A percentile compares a stretch with the other conserved stretches of the same genome.
Conservation (phyloP, 2,113 vertebrate genomes). For the Struthio camelus region DNA sequence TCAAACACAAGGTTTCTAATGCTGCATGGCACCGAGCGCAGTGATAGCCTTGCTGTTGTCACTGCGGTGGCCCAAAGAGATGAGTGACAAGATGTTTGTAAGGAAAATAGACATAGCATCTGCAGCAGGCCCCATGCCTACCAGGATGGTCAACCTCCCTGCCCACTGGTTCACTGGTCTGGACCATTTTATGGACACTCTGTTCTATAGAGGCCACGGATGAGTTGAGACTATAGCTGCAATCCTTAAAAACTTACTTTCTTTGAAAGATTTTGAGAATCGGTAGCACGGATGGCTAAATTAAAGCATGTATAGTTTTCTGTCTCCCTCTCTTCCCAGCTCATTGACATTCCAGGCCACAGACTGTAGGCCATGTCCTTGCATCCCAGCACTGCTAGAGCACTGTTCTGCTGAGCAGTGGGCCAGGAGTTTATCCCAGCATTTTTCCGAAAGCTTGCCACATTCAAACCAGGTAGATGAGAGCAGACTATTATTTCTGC, state of each 20-base stretch:
- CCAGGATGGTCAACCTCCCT: neutral
- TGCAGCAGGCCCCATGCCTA: no score
- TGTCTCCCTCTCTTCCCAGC: neutral
- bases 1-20: neutral
- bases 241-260: neutral
- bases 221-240: neutral
- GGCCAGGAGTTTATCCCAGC: neutral
- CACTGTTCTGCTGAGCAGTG: neutral
- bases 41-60: neutral
- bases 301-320: neutral
- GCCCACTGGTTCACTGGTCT: rapidly evolving
- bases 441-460: neutral
- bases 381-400: neutral
- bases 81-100: neutral
- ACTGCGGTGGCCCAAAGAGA: neutral
- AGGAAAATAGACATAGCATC: neutral
- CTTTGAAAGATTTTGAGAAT: neutral
- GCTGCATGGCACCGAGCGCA: neutral
- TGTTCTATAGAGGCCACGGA: neutral
- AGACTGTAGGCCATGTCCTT: neutral
- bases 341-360: neutral
- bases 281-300: neutral
- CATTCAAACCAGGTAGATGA: neutral
- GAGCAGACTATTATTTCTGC: neutral
- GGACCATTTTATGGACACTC: neutral